phyloP scores from a whole-genome alignment of 1,140 invertebrate species.

The Papilio polytes region DNA sequence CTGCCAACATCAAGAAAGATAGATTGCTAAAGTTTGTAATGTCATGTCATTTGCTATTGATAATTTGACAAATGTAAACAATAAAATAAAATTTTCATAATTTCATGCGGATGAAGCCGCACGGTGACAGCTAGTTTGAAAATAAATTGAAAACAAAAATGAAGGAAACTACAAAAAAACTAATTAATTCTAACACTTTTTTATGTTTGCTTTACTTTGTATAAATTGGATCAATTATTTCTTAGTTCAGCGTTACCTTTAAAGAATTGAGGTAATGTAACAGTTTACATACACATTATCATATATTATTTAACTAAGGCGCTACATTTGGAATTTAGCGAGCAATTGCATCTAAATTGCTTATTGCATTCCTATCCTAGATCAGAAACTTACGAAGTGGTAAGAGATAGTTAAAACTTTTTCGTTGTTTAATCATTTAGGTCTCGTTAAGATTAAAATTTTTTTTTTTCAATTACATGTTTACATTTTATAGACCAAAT shows the following conservation, averaged over 20 bases:
- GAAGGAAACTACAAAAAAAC: background rate
- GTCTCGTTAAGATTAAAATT: background rate
- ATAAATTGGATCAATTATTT: background rate
- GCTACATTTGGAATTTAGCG: background rate
- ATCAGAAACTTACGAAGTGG: background rate
- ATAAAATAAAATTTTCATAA: too few species aligned
- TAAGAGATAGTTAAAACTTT: background rate
- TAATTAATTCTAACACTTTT: background rate
- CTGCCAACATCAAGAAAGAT: too few species aligned
- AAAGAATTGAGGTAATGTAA: background rate
- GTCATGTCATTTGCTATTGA: too few species aligned
- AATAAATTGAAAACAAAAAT: background rate
- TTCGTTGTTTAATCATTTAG: background rate
- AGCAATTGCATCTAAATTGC: background rate
- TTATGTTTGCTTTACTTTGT: background rate
- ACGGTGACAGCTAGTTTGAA: too few species aligned
- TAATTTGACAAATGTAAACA: too few species aligned
- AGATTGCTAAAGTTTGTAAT: too few species aligned
- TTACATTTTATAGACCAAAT: background rate
- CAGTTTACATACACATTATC: background rate
- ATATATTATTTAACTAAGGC: background rate
- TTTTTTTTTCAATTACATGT: background rate
- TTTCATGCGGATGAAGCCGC: too few species aligned
- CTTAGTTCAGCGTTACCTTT: background rate
- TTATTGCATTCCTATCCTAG: background rate